Conservation (phyloP, 30 jellyfish, hydroid and myxozoan genomes). For the Hydractinia echinata region DNA sequence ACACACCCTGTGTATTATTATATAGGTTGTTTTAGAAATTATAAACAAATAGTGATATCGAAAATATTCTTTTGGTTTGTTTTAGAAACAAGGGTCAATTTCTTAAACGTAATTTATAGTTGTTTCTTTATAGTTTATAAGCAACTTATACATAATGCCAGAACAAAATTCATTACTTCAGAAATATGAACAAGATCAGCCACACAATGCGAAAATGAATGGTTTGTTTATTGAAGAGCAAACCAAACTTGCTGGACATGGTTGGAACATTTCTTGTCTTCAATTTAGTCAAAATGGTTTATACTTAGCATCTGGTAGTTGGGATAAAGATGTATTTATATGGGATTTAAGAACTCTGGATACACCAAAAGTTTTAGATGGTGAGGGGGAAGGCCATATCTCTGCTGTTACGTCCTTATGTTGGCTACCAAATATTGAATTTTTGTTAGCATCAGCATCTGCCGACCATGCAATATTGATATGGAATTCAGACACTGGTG, state of each 20-base stretch:
- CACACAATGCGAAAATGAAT: not conserved
- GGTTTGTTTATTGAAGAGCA: constrained; percentile 76
- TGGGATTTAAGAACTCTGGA: constrained; percentile 82
- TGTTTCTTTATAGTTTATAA: too few species aligned
- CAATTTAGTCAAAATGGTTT: constrained; percentile 73
- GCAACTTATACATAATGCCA: not conserved
- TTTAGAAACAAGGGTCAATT: too few species aligned
- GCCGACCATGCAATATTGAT: constrained; percentile 62
- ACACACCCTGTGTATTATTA: too few species aligned
- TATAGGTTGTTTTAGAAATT: too few species aligned
- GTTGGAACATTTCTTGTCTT: constrained; percentile 69
- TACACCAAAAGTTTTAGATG: constrained; percentile 41
- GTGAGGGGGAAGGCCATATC: constrained; percentile 60
- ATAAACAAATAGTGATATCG: too few species aligned
- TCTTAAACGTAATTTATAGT: too few species aligned
- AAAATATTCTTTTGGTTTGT: too few species aligned
- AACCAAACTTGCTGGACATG: constrained; percentile 63
- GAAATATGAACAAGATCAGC: constrained; percentile 11
- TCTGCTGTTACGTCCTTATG: constrained; percentile 70
- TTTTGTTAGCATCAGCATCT: constrained; percentile 69
- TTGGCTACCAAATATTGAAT: constrained; percentile 85
- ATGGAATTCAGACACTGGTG: constrained; percentile 80
- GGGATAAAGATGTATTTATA: constrained; percentile 69
- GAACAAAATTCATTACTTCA: constrained; percentile 9
- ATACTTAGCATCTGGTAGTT: constrained; percentile 78